phyloP scores from a whole-genome alignment of 2,113 vertebrate species.

The Stegostoma tigrinum region DNA sequence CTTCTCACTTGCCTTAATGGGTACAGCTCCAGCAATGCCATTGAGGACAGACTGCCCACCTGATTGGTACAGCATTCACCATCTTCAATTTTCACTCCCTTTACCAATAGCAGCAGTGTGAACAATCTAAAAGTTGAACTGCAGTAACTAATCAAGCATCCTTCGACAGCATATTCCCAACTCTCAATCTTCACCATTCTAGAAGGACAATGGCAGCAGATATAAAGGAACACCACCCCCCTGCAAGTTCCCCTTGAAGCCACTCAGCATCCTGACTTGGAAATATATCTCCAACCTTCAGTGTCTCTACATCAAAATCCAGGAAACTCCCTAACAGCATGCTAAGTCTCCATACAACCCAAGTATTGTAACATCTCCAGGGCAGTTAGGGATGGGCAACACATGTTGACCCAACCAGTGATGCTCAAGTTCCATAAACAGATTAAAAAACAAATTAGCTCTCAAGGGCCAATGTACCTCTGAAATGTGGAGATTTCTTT shows the following conservation, averaged over 20 bases:
- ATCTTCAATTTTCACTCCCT: not conserved
- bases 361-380: not conserved
- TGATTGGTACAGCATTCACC: not conserved
- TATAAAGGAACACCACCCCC: not conserved
- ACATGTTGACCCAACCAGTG: not conserved
- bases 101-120: not conserved
- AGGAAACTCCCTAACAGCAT: too few species aligned
- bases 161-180: not conserved
- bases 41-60: not conserved
- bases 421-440: not conserved
- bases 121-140: not conserved
- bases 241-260: not conserved
- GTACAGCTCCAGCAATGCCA: too few species aligned
- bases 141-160: not conserved
- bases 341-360: not conserved
- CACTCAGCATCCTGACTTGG: not conserved
- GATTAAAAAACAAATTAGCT: not conserved
- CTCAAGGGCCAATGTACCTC: not conserved
- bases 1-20: too few species aligned
- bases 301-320: not conserved
- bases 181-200: not conserved
- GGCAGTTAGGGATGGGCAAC: not conserved
- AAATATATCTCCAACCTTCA: not conserved
- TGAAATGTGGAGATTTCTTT: not conserved
- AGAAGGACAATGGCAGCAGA: not conserved